These are phyloP conservation scores for Vombatus ursinus DNA, from an alignment of 2,113 vertebrate species.

Conservation along the genomic window DNA sequence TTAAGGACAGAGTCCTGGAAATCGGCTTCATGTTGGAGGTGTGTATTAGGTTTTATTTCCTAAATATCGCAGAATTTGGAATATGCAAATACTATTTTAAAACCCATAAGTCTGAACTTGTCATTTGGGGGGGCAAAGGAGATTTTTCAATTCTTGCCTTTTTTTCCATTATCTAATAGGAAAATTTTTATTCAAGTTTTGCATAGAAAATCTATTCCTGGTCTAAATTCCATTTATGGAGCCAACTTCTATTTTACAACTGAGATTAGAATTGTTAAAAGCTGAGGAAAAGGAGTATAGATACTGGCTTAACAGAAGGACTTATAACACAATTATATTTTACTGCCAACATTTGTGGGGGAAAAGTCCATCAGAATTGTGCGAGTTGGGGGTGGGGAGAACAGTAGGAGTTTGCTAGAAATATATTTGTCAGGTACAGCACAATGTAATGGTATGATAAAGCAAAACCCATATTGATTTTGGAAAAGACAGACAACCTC, in stretches of 20 bases:
- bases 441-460: not conserved
- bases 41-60: not conserved
- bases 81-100: not conserved
- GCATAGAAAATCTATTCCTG: not conserved
- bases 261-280: not conserved
- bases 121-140: not conserved
- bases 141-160: constrained; percentile 14
- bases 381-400: not conserved
- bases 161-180: not conserved
- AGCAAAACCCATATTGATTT: not conserved
- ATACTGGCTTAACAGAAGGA: not conserved
- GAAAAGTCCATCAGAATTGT: not conserved
- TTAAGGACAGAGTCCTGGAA: not conserved
- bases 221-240: constrained; percentile 10
- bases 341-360: not conserved
- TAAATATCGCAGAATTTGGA: not conserved
- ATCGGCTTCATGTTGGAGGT: not conserved
- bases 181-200: constrained; percentile 15
- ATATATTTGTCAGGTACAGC: not conserved
- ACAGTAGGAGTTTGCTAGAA: not conserved
- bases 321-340: not conserved
- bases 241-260: not conserved
- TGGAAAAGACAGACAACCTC: constrained; percentile 40
- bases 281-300: constrained; percentile 4
- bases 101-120: not conserved